Conservation (phyloP, 2,113 vertebrate species). For the Urocolius indicus region DNA sequence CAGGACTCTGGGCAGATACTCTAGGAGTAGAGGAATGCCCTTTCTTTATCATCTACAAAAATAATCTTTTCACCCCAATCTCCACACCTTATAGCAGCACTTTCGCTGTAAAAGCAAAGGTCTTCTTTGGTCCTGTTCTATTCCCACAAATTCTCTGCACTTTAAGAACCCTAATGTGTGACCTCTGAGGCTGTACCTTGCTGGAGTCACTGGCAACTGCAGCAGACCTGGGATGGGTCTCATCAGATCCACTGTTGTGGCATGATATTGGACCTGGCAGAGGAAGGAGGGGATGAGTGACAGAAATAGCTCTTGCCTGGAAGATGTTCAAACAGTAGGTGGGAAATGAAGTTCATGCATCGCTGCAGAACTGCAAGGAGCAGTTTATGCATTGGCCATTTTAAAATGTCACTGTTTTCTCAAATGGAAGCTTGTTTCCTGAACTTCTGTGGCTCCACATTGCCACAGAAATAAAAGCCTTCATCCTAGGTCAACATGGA, state of each 20-base stretch:
- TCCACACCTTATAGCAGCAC: not conserved
- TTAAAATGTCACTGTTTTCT: not conserved
- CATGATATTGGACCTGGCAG: not conserved
- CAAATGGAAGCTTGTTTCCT: not conserved
- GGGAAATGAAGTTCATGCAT: not conserved
- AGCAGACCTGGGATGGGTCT: not conserved
- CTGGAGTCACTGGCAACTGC: not conserved
- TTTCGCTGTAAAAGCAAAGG: not conserved
- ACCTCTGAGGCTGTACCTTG: not conserved
- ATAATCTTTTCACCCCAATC: not conserved
- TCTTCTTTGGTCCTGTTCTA: not conserved
- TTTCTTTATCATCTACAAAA: not conserved
- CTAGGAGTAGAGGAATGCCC: not conserved
- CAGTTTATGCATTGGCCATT: not conserved
- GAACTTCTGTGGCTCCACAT: not conserved
- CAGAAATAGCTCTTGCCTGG: not conserved
- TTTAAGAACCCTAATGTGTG: not conserved
- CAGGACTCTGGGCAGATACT: accelerated
- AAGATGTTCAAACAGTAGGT: not conserved
- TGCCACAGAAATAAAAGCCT: not conserved
- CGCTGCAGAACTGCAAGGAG: not conserved
- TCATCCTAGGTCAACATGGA: not conserved
- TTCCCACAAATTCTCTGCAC: not conserved
- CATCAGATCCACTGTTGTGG: accelerated
- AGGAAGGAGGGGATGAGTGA: not conserved